phyloP scores from a whole-genome alignment of 1,140 invertebrate species.

The Cydia amplana region DNA sequence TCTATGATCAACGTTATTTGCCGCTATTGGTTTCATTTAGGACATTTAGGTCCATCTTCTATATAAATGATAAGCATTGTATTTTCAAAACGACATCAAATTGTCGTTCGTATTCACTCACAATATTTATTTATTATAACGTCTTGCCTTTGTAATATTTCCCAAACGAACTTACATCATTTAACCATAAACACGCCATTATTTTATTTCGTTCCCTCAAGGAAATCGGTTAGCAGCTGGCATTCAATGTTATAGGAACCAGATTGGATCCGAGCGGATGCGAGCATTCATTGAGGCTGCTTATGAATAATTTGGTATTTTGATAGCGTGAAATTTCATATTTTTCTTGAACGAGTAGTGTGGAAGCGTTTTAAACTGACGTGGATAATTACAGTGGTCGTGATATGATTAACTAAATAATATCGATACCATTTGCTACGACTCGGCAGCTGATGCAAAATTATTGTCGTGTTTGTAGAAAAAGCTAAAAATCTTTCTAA shows the following conservation, averaged over 20 bases:
- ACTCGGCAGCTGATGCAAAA: too few relatives aligned
- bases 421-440: too few relatives aligned
- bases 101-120: too few relatives aligned
- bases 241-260: constrained; percentile 25
- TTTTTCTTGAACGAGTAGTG: constrained; percentile 8
- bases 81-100: too few relatives aligned
- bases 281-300: constrained; percentile 5
- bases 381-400: background rate
- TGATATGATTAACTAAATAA: too few relatives aligned
- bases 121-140: background rate
- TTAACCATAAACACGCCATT: constrained; percentile 12
- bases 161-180: background rate
- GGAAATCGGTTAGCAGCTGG: background rate
- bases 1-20: too few relatives aligned
- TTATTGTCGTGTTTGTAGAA: too few relatives aligned
- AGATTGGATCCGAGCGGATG: constrained; percentile 9
- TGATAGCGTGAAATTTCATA: constrained; percentile 5
- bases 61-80: too few relatives aligned
- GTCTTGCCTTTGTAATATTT: background rate
- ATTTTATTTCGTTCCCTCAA: background rate
- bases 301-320: constrained; percentile 12
- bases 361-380: background rate
- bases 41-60: too few relatives aligned
- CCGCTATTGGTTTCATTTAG: too few relatives aligned
- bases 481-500: too few relatives aligned